A percentile compares a stretch with the other conserved stretches of the same genome.
Evolutionary conservation across 2,888 invertebrate species (phyloP).

Genomic region (Campoletis raptor): DNA sequence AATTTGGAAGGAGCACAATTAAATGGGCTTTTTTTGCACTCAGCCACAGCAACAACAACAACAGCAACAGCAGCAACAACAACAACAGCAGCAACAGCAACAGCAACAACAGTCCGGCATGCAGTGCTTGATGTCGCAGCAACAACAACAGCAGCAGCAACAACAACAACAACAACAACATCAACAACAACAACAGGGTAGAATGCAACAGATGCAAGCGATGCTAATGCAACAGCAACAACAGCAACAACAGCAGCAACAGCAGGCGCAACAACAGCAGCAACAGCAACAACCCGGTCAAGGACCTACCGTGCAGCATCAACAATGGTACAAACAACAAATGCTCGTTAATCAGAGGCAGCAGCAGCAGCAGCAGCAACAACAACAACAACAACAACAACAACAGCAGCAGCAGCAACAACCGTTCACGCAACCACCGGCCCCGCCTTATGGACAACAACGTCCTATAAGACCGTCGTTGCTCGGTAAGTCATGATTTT

Average conservation of each 20-base stretch:
- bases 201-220: constrained; percentile 85
- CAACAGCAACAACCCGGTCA: constrained; percentile 83
- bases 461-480: constrained; percentile 85
- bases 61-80: constrained; percentile 81
- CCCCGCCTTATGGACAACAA: constrained; percentile 87
- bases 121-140: constrained; percentile 84
- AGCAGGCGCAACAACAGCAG: constrained; percentile 84
- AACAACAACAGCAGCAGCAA: constrained; percentile 82
- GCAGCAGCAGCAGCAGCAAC: constrained; percentile 81
- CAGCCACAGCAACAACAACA: constrained; percentile 84
- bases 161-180: constrained; percentile 84
- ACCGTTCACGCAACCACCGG: constrained; percentile 88
- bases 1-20: constrained; percentile 34
- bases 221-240: constrained; percentile 85
- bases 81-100: constrained; percentile 81
- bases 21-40: constrained; percentile 34
- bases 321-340: constrained; percentile 77
- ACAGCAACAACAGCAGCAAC: constrained; percentile 84
- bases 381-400: constrained; percentile 84
- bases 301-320: constrained; percentile 73
- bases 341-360: constrained; percentile 78
- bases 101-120: constrained; percentile 82
- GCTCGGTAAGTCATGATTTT: constrained; percentile 76
- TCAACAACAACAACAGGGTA: constrained; percentile 85
- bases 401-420: constrained; percentile 85